Evolutionary conservation across 2,113 vertebrate species (phyloP).

Genomic region (Vanacampus margaritifer): DNA sequence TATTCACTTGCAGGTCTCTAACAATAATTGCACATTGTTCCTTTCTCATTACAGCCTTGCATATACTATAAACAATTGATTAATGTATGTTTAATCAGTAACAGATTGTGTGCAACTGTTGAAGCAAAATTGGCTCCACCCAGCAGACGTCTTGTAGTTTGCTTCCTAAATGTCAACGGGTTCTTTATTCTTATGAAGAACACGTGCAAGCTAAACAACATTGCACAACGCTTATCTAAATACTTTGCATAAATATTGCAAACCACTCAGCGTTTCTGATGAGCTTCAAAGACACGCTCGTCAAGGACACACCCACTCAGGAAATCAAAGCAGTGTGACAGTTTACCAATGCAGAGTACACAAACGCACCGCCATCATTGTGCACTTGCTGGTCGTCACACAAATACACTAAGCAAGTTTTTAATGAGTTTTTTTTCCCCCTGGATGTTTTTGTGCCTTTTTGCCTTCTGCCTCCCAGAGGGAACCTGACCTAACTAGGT

Average conservation of each 20-base stretch:
- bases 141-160: too few relatives aligned
- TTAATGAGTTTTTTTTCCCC: constrained; percentile 53
- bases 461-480: constrained; percentile 30
- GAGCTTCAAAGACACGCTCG: constrained; percentile 1
- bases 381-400: constrained; percentile 6
- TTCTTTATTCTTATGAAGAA: too few relatives aligned
- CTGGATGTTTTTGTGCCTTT: constrained; percentile 45
- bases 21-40: too few relatives aligned
- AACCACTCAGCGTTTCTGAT: neutral
- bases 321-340: constrained; percentile 12
- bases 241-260: neutral
- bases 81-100: too few relatives aligned
- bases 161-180: too few relatives aligned
- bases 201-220: neutral
- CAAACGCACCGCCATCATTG: constrained; percentile 7
- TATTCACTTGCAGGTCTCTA: too few relatives aligned
- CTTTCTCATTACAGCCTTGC: too few relatives aligned
- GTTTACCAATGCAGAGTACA: constrained; percentile 2
- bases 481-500: constrained; percentile 45
- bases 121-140: too few relatives aligned
- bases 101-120: too few relatives aligned
- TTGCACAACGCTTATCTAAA: neutral
- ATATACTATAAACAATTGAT: too few relatives aligned
- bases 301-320: constrained; percentile 7
- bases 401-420: constrained; percentile 41